Conservation (phyloP, 2,797 vertebrate species). For the Pangasius djambal region DNA sequence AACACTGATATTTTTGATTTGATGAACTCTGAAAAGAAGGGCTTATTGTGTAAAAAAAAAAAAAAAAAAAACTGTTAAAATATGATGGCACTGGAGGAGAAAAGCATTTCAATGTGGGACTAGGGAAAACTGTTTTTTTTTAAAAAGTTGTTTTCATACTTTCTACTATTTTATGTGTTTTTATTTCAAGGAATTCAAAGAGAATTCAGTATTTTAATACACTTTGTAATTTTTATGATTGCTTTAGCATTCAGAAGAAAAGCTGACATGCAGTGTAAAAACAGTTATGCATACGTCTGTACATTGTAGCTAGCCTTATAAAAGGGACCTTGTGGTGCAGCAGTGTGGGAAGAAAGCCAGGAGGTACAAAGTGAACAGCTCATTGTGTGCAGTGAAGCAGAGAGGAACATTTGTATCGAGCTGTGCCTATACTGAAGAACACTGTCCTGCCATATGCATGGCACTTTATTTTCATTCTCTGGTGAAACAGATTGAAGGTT, state of each 20-base stretch:
- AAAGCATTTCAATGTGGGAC: neutral
- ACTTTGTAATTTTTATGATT: neutral
- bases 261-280: neutral
- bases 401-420: slow-evolving; percentile 24
- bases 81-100: neutral
- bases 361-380: slow-evolving; percentile 17
- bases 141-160: neutral
- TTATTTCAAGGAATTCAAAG: neutral
- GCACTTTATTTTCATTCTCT: neutral
- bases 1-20: neutral
- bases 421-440: slow-evolving; percentile 1
- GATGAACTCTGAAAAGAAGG: neutral
- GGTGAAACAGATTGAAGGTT: neutral
- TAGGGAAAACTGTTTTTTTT: too few species aligned
- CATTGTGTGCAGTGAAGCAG: slow-evolving; percentile 15
- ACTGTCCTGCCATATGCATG: neutral
- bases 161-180: neutral
- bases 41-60: neutral
- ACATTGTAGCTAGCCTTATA: slow-evolving; percentile 13
- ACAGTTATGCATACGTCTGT: neutral
- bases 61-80: neutral
- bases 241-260: neutral
- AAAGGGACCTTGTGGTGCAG: slow-evolving; percentile 12
- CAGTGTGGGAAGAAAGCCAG: slow-evolving; percentile 12
- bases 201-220: neutral